phyloP scores from a whole-genome alignment of 92 coral and sea anemone species.

The Phenganax marumi region DNA sequence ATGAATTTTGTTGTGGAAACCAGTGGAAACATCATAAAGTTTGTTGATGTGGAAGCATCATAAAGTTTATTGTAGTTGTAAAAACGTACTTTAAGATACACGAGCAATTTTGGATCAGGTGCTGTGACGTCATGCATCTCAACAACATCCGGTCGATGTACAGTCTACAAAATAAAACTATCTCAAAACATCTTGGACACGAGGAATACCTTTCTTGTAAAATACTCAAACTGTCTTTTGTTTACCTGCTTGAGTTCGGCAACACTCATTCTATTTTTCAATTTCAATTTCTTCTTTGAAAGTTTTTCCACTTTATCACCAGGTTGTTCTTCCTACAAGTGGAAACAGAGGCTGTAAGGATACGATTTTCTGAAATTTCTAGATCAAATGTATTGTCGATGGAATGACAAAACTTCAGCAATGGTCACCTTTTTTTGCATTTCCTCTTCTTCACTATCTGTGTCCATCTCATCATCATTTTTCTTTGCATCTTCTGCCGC shows the following conservation, averaged over 20 bases:
- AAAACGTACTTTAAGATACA: conserved; percentile 79
- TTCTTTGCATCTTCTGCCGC: conserved; percentile 67
- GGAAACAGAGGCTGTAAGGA: not conserved
- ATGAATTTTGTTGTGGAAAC: not conserved
- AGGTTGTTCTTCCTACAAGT: not conserved
- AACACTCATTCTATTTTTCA: conserved; percentile 93
- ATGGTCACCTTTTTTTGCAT: conserved; percentile 60
- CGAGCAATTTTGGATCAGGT: conserved; percentile 91
- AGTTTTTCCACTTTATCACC: conserved; percentile 60
- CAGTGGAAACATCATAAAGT: not conserved
- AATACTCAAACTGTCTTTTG: not conserved
- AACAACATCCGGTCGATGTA: conserved; percentile 95
- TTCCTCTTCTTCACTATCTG: conserved; percentile 73
- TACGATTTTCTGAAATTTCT: too few species aligned
- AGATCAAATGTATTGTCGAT: too few species aligned
- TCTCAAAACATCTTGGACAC: not conserved
- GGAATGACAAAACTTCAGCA: not conserved
- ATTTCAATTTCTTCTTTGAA: conserved; percentile 89
- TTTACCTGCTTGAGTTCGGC: conserved; percentile 92
- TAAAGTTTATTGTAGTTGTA: not conserved
- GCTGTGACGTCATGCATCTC: conserved; percentile 99
- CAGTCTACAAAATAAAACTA: conserved; percentile 56
- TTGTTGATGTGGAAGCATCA: too few species aligned
- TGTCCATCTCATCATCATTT: conserved; percentile 60
- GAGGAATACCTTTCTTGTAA: not conserved